Evolutionary conservation across 2,113 vertebrate genomes (phyloP).

Genomic region (Lutjanus erythropterus): DNA sequence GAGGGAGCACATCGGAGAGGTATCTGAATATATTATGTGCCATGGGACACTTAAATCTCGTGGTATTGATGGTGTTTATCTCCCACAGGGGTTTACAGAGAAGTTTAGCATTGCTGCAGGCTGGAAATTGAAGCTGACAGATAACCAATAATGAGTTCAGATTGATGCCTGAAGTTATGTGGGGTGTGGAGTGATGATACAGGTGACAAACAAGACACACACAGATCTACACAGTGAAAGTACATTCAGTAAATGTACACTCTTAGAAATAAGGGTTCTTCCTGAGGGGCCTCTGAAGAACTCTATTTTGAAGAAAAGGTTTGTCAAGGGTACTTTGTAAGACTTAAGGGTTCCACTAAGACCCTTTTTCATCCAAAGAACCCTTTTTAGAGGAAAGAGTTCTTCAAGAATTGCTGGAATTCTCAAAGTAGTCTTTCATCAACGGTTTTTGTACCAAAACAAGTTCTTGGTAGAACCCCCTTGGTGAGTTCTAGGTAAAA

Average conservation of each 20-base stretch:
- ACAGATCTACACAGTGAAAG: neutral
- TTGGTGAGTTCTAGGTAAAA: too few relatives aligned
- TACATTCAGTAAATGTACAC: conserved; percentile 10
- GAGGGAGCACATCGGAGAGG: conserved; percentile 20
- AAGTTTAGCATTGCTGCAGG: conserved; percentile 56
- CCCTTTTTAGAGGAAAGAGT: too few relatives aligned
- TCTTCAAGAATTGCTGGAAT: too few relatives aligned
- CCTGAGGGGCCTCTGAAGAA: too few relatives aligned
- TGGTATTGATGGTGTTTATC: conserved; percentile 65
- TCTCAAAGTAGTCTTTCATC: too few relatives aligned
- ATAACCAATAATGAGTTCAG: conserved; percentile 63
- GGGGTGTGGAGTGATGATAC: conserved; percentile 11
- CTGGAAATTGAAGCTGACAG: conserved; percentile 53
- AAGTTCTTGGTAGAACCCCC: too few relatives aligned
- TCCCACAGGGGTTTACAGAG: conserved; percentile 43
- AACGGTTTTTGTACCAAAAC: too few relatives aligned
- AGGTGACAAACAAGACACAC: conserved; percentile 31
- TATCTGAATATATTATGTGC: conserved; percentile 57
- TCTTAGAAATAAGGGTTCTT: too few relatives aligned
- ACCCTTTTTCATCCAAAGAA: too few relatives aligned
- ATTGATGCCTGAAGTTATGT: conserved; percentile 52
- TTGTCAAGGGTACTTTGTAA: too few relatives aligned
- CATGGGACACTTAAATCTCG: conserved; percentile 35
- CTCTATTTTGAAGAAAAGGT: too few relatives aligned
- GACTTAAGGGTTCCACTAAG: too few relatives aligned